phyloP scores from a whole-genome alignment of 2,797 vertebrate species.

The Botia almorhae region DNA sequence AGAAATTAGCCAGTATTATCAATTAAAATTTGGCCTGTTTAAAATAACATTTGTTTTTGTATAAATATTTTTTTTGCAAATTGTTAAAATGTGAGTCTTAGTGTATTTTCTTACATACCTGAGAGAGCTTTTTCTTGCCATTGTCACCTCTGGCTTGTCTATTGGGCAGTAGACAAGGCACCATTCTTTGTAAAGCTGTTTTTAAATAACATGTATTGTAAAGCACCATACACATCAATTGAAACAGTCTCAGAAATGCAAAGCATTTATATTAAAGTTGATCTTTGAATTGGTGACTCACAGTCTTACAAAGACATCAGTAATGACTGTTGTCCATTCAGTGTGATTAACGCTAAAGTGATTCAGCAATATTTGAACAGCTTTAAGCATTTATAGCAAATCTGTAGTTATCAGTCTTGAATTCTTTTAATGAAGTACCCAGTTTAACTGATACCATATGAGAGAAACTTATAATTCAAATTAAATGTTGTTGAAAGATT shows the following conservation, averaged over 20 bases:
- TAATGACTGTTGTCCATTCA: not conserved
- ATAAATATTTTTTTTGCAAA: no score
- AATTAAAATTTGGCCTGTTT: no score
- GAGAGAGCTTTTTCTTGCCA: not conserved
- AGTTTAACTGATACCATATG: not conserved
- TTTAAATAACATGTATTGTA: not conserved
- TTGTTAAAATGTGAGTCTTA: not conserved
- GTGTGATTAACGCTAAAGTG: not conserved
- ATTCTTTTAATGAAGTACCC: not conserved
- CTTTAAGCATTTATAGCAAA: not conserved
- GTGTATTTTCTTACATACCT: not conserved
- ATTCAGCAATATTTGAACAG: not conserved
- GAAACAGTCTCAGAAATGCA: not conserved
- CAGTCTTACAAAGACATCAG: not conserved
- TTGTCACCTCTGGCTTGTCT: not conserved
- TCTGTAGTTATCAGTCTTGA: not conserved
- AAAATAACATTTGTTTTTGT: no score
- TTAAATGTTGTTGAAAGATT: slow-evolving; percentile 12
- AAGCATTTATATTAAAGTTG: not conserved
- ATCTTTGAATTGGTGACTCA: not conserved
- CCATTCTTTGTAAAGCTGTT: not conserved
- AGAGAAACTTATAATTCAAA: not conserved
- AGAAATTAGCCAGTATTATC: not conserved
- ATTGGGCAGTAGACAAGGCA: not conserved
- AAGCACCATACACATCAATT: not conserved